Evolutionary conservation across 2,797 vertebrate species (phyloP).

Genomic region (Prionace glauca): DNA sequence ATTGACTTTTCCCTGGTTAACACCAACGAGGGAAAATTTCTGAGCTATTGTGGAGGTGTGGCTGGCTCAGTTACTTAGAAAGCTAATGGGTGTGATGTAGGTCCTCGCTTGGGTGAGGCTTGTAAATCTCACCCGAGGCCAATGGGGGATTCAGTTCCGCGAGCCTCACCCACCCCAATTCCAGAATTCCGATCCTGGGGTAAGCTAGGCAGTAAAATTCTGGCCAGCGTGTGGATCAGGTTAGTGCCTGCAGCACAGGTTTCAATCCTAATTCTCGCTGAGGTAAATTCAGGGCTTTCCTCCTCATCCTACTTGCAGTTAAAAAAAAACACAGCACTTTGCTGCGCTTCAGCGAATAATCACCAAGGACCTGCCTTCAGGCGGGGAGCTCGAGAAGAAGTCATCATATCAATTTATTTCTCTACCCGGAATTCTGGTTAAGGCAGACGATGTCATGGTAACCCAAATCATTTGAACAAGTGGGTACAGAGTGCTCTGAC

Average conservation of each 20-base stretch:
- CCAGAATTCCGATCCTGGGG: too few species aligned
- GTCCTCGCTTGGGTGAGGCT: too few species aligned
- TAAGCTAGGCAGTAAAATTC: too few species aligned
- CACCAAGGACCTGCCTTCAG: not conserved
- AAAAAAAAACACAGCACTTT: too few species aligned
- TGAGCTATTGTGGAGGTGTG: not conserved
- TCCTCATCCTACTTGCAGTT: not conserved
- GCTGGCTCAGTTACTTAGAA: not conserved
- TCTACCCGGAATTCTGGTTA: not conserved
- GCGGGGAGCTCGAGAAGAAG: not conserved
- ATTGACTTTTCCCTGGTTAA: not conserved
- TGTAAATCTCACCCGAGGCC: too few species aligned
- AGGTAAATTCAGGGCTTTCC: not conserved
- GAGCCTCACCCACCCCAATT: too few species aligned
- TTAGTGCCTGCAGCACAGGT: not conserved
- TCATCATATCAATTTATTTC: not conserved
- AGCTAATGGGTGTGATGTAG: not conserved
- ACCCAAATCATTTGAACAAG: not conserved
- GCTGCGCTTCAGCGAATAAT: not conserved
- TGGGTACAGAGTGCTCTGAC: not conserved
- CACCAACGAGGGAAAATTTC: not conserved
- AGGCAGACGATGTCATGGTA: not conserved
- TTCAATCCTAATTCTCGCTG: not conserved
- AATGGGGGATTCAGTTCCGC: too few species aligned
- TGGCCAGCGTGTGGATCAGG: not conserved